Evolutionary conservation across 2,888 invertebrate genomes (phyloP), one percentile per base, ranked within the genome.

Genomic region (Bedellia somnulentella): DNA sequence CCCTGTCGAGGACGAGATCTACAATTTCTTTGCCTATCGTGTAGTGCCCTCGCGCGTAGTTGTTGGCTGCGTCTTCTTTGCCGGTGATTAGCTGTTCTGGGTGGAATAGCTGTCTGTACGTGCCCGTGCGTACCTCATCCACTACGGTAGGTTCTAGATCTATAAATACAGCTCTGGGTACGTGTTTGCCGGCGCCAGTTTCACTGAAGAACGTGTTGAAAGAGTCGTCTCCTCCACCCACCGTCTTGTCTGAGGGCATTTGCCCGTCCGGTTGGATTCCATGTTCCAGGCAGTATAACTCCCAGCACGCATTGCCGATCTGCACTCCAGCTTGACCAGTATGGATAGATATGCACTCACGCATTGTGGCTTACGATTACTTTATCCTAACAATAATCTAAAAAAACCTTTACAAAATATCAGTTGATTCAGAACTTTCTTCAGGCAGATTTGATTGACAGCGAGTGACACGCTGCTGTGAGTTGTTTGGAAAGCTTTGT

Each of bases 131-230:
- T 21, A 93, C 91, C 63, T 93, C 92, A 60, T 93, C 90, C 27
- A 96, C 93, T 33, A 96, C 96, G 32, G 95, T 95, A 15, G 96
- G 96, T 64, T 96, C 96, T 52, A 97, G 77, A 61, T 97, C 96
- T 25, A 96, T 93, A 57, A 95, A 95, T 11, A 95, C 92, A 4
- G 89, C 93, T 44, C 95, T 80, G 11, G 95, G 95, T 2, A 95
- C 95, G 61, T 96, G 95, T 60, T 96, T 96, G 36, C 95, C 96
- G 30, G 93, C 89, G 22, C 93, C 93, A 6, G 95, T 96, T 68
- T 96, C 95, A 47, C 87, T 87, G 80, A 91, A 91, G 79, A 91
- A 91, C 33, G 90, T 95, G 67, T 93, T 94, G 79, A 93, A 96
- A 34, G 92, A 92, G 70, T 94, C 93, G 59, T 95, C 95, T 32